Evolutionary conservation across 1,140 invertebrate genomes (phyloP), one percentile per base, ranked within the genome.

Genomic region (Coenobita brevimanus): DNA sequence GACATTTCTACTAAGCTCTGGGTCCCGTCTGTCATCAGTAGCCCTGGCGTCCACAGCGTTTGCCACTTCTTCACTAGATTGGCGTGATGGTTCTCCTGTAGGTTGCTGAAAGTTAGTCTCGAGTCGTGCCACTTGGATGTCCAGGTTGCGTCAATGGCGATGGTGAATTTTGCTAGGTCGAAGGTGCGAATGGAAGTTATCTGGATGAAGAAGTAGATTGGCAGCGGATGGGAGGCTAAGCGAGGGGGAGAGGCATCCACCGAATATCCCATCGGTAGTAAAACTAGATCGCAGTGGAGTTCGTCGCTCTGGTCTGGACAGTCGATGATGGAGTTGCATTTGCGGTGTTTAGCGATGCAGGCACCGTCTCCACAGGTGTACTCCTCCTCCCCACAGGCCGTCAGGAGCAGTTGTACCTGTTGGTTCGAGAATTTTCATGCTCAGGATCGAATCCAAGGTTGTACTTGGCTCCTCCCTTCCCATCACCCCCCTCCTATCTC

Each of bases 101-200:
- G 36, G 69, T 73, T 73, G 38, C 6, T 41, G 69, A 73, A 73
- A 21, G 33, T 73, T 15, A 73, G 38, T 36, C 69, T 73, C 33
- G 38, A 41, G 69, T 73, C 69, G 36, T 41, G 36, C 69, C 69
- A 73, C 21, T 73, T 73, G 3, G 38, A 4, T 3, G 36, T 3
- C 36, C 33, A 41, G 6, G 41, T 41, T 30, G 38, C 69, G 69
- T 73, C 69, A 8, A 73, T 73, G 30, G 36, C 38, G 6, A 73
- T 21, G 38, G 33, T n/a, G 69, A 73, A 73, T 30, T 30, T 10
- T 6, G 38, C 13, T 4, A 73, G 38, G 27, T 73, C 38, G 21
- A 73, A 73, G 36, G 33, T 41, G 4, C 69, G 36, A 21, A 73
- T 27, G 69, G 69, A 73, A 21, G 69, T 73, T 6, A 73, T 73